These are phyloP conservation scores for Pinna nobilis DNA, from an alignment of 1,140 invertebrate genomes.

Conservation along the genomic window DNA sequence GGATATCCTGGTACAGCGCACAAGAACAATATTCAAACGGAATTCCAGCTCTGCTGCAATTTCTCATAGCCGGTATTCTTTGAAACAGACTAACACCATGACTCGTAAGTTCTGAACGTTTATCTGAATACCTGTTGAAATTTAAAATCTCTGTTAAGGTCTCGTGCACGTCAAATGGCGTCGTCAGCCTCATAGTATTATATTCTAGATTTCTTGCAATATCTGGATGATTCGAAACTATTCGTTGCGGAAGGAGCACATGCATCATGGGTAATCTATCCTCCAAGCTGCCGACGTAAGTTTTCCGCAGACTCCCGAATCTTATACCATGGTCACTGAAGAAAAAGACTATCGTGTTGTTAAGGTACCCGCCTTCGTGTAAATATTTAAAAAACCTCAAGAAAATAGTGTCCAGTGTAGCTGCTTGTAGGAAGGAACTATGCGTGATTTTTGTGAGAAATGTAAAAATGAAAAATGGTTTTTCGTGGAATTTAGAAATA, in stretches of 20 bases:
- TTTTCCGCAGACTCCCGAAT: constrained; percentile 86
- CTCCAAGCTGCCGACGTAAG: constrained; percentile 90
- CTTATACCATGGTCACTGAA: constrained; percentile 95
- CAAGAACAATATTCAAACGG: constrained; percentile 74
- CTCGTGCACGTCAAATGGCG: constrained; percentile 75
- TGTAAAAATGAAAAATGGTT: constrained; percentile 71
- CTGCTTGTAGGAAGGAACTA: constrained; percentile 64
- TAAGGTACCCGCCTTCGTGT: constrained; percentile 60
- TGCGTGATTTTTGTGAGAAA: constrained; percentile 73
- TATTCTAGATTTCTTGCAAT: constrained; percentile 81
- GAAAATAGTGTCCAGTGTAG: constrained; percentile 63
- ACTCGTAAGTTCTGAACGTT: constrained; percentile 45
- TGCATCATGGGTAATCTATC: constrained; percentile 92
- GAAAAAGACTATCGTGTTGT: constrained; percentile 82
- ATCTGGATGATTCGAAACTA: constrained; percentile 79
- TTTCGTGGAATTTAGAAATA: constrained; percentile 43
- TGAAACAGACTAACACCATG: constrained; percentile 68
- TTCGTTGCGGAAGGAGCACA: constrained; percentile 85
- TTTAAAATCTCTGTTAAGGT: constrained; percentile 70
- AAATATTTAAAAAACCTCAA: constrained; percentile 64
- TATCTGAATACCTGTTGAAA: constrained; percentile 51
- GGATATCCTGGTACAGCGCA: constrained; percentile 1
- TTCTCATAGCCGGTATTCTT: constrained; percentile 69
- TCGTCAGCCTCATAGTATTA: constrained; percentile 78
- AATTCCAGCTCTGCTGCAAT: constrained; percentile 70